Evolutionary conservation across 2,113 vertebrate species (phyloP).

Genomic region (Plestiodon gilberti): DNA sequence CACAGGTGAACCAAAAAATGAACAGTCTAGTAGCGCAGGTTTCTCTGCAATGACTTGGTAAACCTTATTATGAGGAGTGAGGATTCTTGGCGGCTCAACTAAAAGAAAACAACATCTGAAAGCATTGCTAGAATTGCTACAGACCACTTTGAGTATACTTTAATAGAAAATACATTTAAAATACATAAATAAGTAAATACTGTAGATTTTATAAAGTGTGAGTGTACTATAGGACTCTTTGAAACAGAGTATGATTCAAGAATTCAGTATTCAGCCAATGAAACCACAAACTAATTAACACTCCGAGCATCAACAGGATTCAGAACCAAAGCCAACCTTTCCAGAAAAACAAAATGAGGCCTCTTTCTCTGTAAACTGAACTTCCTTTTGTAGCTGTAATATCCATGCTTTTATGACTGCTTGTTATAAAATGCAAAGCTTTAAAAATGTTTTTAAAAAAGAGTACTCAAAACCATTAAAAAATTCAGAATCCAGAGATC

Average conservation of each 20-base stretch:
- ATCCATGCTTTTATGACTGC: not conserved
- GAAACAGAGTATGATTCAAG: not conserved
- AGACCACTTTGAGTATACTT: not conserved
- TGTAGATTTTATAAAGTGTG: not conserved
- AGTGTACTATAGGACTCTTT: not conserved
- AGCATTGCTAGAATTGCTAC: not conserved
- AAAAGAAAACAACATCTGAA: constrained; percentile 61
- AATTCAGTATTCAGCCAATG: not conserved
- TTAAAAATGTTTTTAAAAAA: not conserved
- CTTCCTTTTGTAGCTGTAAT: not conserved
- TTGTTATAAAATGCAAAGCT: not conserved
- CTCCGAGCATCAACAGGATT: not conserved
- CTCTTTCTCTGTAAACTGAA: not conserved
- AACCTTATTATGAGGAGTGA: constrained; percentile 83
- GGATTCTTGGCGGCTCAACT: constrained; percentile 94
- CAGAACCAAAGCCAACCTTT: not conserved
- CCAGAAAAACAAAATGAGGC: not conserved
- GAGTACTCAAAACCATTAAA: not conserved
- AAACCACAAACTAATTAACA: not conserved
- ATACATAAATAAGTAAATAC: too few relatives aligned
- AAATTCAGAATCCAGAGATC: not conserved
- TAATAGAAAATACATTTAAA: not conserved
- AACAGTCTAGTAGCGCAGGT: constrained; percentile 86
- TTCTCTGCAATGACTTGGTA: constrained; percentile 91
- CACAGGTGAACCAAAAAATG: constrained; percentile 92